Conservation (phyloP, 2,113 vertebrate genomes). For the Oreotrochilus melanogaster region DNA sequence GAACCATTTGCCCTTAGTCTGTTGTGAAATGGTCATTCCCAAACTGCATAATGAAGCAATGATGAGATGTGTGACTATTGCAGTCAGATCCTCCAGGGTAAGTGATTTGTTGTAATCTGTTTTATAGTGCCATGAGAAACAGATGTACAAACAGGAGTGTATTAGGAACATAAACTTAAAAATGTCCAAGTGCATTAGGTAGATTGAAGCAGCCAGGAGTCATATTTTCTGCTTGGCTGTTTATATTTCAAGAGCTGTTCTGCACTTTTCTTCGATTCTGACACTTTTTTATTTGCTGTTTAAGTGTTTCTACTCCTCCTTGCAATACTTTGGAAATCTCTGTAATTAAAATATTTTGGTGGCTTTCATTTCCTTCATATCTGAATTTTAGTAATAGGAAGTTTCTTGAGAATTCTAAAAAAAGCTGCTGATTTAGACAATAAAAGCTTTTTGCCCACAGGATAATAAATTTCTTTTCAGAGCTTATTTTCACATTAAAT, state of each 20-base stretch:
- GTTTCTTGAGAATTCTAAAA: background rate
- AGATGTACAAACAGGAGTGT: background rate
- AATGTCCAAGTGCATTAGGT: background rate
- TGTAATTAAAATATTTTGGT: background rate
- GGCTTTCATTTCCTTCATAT: background rate
- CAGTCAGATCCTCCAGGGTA: background rate
- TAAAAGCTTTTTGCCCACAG: background rate
- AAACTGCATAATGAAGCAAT: background rate
- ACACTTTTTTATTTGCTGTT: background rate
- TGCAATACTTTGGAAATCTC: background rate
- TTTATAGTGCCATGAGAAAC: background rate
- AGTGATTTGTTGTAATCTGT: background rate
- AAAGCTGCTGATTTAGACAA: background rate
- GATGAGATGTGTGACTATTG: background rate
- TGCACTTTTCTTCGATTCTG: background rate
- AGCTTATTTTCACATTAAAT: background rate
- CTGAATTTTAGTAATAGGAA: background rate
- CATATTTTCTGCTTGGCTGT: background rate
- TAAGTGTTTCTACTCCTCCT: background rate
- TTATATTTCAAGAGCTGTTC: background rate
- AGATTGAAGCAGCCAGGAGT: background rate
- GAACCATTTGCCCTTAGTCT: background rate
- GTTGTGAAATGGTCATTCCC: background rate
- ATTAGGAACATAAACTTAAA: background rate
- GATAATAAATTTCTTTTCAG: background rate